Conservation (phyloP, 2,888 invertebrate species). For the Hyalella azteca region DNA sequence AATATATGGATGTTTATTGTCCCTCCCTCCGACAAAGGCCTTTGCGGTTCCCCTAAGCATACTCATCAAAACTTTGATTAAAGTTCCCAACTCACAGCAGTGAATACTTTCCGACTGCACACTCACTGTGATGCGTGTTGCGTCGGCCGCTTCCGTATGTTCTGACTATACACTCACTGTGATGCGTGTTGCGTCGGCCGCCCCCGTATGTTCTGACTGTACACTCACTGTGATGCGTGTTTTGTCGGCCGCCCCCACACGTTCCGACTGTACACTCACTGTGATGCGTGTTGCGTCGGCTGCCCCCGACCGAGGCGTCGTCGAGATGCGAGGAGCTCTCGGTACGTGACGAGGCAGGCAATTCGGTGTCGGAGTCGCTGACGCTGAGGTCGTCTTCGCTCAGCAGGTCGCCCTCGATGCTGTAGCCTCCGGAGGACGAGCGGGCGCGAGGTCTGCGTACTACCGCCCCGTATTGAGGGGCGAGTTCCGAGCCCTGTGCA, state of each 20-base stretch:
- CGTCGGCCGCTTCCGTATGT: too few species aligned
- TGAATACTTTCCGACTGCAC: too few species aligned
- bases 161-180: too few species aligned
- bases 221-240: conserved; percentile 56
- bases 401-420: conserved; percentile 13
- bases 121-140: too few species aligned
- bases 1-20: too few species aligned
- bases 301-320: conserved; percentile 39
- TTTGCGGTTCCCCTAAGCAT: too few species aligned
- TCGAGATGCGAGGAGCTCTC: conserved; percentile 57
- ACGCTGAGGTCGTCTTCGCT: conserved; percentile 51
- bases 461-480: background rate
- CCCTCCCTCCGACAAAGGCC: too few species aligned
- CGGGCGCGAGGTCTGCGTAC: background rate
- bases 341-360: conserved; percentile 50
- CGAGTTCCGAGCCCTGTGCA: conserved; percentile 13
- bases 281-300: conserved; percentile 52
- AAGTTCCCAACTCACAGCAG: too few species aligned
- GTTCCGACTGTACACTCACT: conserved; percentile 56
- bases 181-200: too few species aligned
- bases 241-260: conserved; percentile 42
- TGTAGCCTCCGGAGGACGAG: background rate
- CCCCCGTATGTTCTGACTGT: too few species aligned
- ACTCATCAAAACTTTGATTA: too few species aligned
- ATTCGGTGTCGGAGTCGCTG: conserved; percentile 55